Percentiles rank a stretch among this genome's conserved stretches.
Conservation (phyloP, 2,113 vertebrate species). For the Pteruthius melanotis region DNA sequence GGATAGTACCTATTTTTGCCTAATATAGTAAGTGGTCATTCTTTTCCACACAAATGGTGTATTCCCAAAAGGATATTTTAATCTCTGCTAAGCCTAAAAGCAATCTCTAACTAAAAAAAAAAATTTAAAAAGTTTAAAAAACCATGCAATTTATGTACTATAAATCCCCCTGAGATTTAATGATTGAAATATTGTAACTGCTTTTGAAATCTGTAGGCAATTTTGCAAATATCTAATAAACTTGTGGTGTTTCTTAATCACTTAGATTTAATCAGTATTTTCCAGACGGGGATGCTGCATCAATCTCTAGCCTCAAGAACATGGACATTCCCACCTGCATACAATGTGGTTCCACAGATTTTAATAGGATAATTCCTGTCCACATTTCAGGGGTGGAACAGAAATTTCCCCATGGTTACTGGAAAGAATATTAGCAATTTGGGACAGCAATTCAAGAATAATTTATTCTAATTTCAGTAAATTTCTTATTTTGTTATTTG, state of each 20-base stretch:
- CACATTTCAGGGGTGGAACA: not conserved
- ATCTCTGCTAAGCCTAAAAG: not conserved
- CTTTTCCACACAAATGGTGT: not conserved
- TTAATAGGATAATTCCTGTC: not conserved
- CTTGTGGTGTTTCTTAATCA: not conserved
- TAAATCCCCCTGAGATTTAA: not conserved
- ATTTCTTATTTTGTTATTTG: not conserved
- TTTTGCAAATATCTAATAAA: not conserved
- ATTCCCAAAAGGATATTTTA: not conserved
- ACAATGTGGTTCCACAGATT: not conserved
- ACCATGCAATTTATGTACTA: not conserved
- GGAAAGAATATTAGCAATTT: not conserved
- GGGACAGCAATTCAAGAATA: not conserved
- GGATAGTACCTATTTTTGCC: no score
- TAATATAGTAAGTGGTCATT: not conserved
- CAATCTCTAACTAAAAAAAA: not conserved
- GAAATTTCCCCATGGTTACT: not conserved
- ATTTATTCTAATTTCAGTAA: not conserved
- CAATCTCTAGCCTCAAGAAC: not conserved
- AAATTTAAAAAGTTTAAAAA: fast-evolving
- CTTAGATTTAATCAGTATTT: not conserved
- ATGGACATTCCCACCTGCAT: not conserved
- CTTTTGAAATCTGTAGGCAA: not conserved
- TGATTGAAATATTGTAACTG: not conserved
- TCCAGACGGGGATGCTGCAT: not conserved